Percentiles rank a stretch among this genome's conserved stretches.
Conservation (phyloP, 2,888 invertebrate genomes). For the Heliothis peltigera region DNA sequence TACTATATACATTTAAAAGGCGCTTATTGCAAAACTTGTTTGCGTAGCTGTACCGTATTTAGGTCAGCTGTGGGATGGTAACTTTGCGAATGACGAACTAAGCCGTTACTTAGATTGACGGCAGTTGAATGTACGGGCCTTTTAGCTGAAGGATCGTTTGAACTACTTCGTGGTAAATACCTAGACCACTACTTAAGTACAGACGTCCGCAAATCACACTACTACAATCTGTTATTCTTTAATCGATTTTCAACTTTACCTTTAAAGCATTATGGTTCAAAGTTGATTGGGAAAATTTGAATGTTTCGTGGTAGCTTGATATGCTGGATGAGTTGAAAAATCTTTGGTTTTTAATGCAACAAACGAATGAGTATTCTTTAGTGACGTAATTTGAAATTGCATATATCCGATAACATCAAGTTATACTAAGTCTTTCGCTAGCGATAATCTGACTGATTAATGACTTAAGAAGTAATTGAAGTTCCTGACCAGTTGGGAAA, state of each 20-base stretch:
- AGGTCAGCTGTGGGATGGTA: constrained; percentile 71
- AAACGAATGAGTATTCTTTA: no score
- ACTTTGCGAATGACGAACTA: constrained; percentile 74
- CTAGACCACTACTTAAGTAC: not conserved
- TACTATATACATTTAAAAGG: constrained; percentile 68
- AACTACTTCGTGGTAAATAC: constrained; percentile 15
- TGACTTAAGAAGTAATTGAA: constrained; percentile 22
- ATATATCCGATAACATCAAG: not conserved
- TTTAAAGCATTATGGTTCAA: no score
- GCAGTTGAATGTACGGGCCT: constrained; percentile 67
- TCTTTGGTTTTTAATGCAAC: no score
- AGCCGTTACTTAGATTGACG: constrained; percentile 72
- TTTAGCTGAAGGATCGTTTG: constrained; percentile 63
- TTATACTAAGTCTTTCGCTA: not conserved
- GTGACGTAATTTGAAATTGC: no score
- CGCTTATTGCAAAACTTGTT: constrained; percentile 83
- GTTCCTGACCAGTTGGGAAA: constrained; percentile 28
- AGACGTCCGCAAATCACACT: no score
- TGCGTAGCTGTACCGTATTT: constrained; percentile 73
- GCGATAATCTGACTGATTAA: constrained; percentile 2
- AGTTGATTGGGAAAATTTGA: no score
- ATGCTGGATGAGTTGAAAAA: no score
- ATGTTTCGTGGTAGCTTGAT: no score
- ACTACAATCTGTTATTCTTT: no score
- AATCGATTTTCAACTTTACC: no score